Base-by-base conservation (phyloP, 2,797 vertebrate species). In the Alca torda region DNA sequence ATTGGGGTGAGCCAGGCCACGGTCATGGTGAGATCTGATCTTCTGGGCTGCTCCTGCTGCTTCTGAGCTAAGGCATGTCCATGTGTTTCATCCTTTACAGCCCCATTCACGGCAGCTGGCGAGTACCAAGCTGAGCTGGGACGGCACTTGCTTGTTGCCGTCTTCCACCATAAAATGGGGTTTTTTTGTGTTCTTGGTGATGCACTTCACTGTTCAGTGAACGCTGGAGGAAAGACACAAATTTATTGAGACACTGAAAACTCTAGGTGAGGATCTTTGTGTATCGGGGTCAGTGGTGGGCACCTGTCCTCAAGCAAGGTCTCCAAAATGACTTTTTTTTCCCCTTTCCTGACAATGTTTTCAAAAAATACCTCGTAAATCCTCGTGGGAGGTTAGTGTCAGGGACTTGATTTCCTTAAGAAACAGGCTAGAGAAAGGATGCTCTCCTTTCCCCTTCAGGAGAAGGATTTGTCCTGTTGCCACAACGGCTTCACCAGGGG, bases 1-100 rank as follows among this genome's bases (percentile, higher is more conserved):
- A 5, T 14, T 1, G 3, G n/a, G n/a, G 8, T 59, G 60, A 60
- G n/a, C 30, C 45, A 46, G 39, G n/a, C 17, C 25, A 0, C 2
- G 16, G 50, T 57, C 31, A 17, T 11, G 25, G 39, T 26, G n/a
- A 59, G 67, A 26, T 46, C 59, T 26, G 45, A 31, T 65, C 28
- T 35, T 79, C 57, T 78, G 28, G 60, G 45, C 33, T 59, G 33
- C 28, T n/a, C 5, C 4, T 39, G 51, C 59, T 50, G 51, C 73
- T 84, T 70, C 43, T 33, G 37, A 28, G 73, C 23, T 51, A n/a
- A 78, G 43, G 37, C 1, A 1, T 4, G 9, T 21, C 51, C 8
- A 4, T 1, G 2, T 33, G 33, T 33, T 72, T 46, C 45, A 5
- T 59, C 37, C 59, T 65, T 59, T 21, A 37, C 37, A 30, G 59